Conservation (phyloP, 2,888 invertebrate species). For the Bibio marci region DNA sequence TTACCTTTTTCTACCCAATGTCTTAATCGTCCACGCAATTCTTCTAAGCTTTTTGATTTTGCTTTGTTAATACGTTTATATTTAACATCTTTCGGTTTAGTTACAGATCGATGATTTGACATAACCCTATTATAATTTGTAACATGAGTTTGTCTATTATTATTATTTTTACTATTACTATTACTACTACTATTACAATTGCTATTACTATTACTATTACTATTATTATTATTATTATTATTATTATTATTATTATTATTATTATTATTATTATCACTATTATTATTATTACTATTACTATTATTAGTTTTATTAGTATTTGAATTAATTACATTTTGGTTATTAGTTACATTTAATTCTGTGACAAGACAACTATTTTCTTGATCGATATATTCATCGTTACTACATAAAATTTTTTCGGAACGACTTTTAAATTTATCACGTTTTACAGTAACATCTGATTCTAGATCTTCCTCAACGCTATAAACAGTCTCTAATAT, state of each 20-base stretch:
- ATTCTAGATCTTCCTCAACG: constrained; percentile 68
- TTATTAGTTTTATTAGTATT: constrained; percentile 1
- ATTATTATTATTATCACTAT: constrained; percentile 16
- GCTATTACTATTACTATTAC: not conserved
- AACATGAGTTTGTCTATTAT: constrained; percentile 34
- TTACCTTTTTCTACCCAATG: constrained; percentile 73
- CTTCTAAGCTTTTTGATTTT: constrained; percentile 76
- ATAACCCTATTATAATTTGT: constrained; percentile 71
- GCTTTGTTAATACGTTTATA: constrained; percentile 83
- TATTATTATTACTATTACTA: constrained; percentile 3
- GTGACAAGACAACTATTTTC: constrained; percentile 8
- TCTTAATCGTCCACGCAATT: constrained; percentile 62
- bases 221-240: constrained; percentile 4
- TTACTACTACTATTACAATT: constrained; percentile 5
- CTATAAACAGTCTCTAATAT: constrained; percentile 73
- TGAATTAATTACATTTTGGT: constrained; percentile 4
- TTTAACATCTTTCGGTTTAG: constrained; percentile 81
- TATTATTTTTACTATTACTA: constrained; percentile 16
- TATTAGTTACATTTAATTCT: constrained; percentile 1
- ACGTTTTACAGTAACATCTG: constrained; percentile 37
- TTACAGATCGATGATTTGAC: constrained; percentile 79
- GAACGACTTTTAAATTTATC: constrained; percentile 29
- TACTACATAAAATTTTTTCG: constrained; percentile 25
- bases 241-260: constrained; percentile 16
- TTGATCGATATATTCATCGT: constrained; percentile 20